These are phyloP conservation scores for Rhorus exstirpatorius DNA, from an alignment of 2,888 invertebrate genomes.

Conservation along the genomic window DNA sequence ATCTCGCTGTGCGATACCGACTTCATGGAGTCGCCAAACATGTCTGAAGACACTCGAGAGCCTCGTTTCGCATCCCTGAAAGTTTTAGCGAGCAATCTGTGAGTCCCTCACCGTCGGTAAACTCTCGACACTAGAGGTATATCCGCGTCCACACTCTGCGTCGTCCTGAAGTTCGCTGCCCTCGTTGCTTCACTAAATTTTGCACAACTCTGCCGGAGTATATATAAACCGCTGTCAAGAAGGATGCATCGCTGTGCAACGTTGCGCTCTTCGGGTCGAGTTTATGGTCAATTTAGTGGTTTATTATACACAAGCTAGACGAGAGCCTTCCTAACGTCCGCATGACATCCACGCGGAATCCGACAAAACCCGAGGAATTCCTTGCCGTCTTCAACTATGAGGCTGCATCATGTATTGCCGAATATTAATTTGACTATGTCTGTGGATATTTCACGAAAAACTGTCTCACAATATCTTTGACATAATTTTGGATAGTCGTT, in stretches of 20 bases:
- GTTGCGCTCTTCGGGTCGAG: slow-evolving; percentile 31
- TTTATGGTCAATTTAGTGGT: slow-evolving; percentile 44
- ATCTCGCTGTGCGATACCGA: neutral
- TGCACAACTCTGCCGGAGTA: slow-evolving; percentile 61
- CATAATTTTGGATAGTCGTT: neutral
- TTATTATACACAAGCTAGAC: neutral
- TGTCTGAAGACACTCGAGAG: slow-evolving; percentile 34
- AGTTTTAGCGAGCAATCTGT: slow-evolving; percentile 78
- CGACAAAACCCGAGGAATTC: slow-evolving; percentile 13
- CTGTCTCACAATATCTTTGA: neutral
- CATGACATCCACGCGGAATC: neutral
- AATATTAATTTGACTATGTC: neutral
- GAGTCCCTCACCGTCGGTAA: slow-evolving; percentile 68
- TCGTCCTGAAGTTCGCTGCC: slow-evolving; percentile 65
- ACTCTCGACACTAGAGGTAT: slow-evolving; percentile 53
- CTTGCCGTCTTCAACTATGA: neutral
- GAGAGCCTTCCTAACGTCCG: neutral
- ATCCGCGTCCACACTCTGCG: slow-evolving; percentile 41
- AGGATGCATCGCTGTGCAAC: slow-evolving; percentile 44
- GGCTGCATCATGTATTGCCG: neutral
- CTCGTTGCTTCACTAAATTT: slow-evolving; percentile 72
- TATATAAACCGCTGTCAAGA: neutral
- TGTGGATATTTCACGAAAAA: neutral
- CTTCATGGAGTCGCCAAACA: neutral
- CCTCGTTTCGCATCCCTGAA: slow-evolving; percentile 72